These are phyloP conservation scores for Amblyornis subalaris DNA, from an alignment of 2,113 vertebrate genomes.

Conservation along the genomic window DNA sequence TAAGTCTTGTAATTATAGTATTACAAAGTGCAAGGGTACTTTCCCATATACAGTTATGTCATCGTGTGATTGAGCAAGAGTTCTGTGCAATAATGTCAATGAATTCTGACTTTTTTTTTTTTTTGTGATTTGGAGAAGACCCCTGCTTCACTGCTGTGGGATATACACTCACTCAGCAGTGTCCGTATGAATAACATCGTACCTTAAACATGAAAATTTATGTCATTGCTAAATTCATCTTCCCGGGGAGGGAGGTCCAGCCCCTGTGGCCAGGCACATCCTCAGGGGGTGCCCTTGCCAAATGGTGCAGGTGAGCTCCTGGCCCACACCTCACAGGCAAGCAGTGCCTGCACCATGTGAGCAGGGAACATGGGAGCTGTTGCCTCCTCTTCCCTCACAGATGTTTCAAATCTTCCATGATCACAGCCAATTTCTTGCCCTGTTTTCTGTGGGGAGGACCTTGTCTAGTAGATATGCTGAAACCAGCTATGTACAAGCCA, in stretches of 20 bases:
- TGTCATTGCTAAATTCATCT: background rate
- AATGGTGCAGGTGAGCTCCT: fast-evolving
- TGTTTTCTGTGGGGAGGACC: background rate
- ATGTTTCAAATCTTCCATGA: background rate
- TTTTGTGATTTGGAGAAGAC: background rate
- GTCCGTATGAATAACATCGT: fast-evolving
- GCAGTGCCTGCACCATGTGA: background rate
- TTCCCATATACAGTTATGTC: background rate
- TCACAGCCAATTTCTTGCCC: background rate
- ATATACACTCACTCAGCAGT: background rate
- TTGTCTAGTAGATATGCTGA: background rate
- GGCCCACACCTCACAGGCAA: fast-evolving
- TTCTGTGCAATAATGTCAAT: background rate
- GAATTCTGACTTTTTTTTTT: fast-evolving
- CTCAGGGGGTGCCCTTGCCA: background rate
- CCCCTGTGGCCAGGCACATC: fast-evolving
- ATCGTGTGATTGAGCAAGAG: background rate
- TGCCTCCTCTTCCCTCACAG: background rate
- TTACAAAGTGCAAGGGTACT: background rate
- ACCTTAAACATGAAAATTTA: background rate
- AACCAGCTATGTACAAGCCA: background rate
- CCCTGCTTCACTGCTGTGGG: background rate
- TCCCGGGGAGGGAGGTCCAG: background rate
- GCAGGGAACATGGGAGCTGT: background rate
- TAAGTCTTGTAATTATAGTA: background rate